Conservation (phyloP, 2,888 invertebrate genomes). For the Acheta domesticus region DNA sequence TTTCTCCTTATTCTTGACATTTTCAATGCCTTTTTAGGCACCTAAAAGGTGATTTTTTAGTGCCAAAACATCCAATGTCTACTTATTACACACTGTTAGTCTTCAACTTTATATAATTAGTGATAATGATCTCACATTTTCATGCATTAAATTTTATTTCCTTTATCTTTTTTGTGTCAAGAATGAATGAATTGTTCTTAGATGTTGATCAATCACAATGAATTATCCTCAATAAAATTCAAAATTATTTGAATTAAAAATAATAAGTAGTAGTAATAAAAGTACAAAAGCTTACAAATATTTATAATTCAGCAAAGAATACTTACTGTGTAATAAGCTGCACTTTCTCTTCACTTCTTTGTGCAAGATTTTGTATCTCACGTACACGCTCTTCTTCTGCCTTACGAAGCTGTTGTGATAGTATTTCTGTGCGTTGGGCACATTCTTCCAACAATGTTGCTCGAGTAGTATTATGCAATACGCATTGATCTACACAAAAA, state of each 20-base stretch:
- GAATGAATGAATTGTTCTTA: neutral
- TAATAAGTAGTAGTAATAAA: no score
- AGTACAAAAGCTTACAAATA: no score
- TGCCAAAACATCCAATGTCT: no score
- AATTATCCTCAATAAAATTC: no score
- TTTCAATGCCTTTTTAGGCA: no score
- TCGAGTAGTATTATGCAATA: conserved; percentile 23
- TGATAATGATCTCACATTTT: no score
- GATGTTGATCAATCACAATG: neutral
- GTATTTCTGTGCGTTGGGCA: conserved; percentile 30
- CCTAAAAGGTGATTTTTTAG: no score
- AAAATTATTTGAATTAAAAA: no score
- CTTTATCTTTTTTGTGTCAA: neutral
- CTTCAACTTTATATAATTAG: no score
- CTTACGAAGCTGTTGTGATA: conserved; percentile 39
- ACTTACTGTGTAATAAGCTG: conserved; percentile 27
- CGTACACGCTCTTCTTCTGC: conserved; percentile 38
- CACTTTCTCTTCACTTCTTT: conserved; percentile 25
- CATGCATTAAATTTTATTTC: no score
- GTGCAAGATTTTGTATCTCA: conserved; percentile 34
- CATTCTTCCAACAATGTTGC: conserved; percentile 24
- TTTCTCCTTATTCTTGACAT: no score
- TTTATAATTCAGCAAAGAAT: neutral
- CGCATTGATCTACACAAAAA: conserved; percentile 25
- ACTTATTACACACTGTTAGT: no score